A percentile compares a stretch with the other conserved stretches of the same genome.
phyloP scores from a whole-genome alignment of 2,888 invertebrate species.

The Heliconius ismenius region DNA sequence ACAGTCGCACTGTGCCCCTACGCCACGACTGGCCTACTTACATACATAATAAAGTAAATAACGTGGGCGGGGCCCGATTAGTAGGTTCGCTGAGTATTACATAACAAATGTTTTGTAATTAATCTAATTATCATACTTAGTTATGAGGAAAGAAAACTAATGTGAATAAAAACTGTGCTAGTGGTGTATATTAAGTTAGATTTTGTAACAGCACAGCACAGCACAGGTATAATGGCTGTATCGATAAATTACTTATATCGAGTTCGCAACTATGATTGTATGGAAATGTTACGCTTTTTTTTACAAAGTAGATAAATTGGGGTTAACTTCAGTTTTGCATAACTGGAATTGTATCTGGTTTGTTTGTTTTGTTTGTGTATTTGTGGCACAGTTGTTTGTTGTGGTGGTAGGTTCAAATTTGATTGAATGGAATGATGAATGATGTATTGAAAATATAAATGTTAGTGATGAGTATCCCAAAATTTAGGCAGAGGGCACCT shows the following conservation, averaged over 20 bases:
- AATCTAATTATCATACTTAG: constrained; percentile 39
- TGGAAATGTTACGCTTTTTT: neutral
- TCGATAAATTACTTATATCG: constrained; percentile 15
- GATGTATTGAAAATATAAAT: neutral
- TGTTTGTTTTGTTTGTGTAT: neutral
- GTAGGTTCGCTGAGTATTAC: constrained; percentile 34
- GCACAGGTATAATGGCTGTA: constrained; percentile 7
- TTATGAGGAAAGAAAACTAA: constrained; percentile 38
- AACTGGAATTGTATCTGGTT: neutral
- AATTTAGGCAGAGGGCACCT: no score
- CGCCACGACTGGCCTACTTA: constrained; percentile 14
- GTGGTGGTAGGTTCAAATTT: neutral
- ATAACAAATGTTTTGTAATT: constrained; percentile 40
- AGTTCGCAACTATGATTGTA: constrained; percentile 11
- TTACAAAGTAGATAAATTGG: neutral
- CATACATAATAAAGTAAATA: constrained; percentile 36
- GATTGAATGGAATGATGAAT: neutral
- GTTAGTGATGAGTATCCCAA: no score
- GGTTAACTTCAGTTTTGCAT: neutral
- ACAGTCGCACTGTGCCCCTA: no score
- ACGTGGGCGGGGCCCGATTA: constrained; percentile 32
- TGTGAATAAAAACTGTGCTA: constrained; percentile 40
- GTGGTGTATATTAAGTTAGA: constrained; percentile 25
- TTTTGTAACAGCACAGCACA: constrained; percentile 21
- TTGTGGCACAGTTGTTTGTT: neutral